Evolutionary conservation across 2,113 vertebrate genomes (phyloP).

Genomic region (Gymnobelideus leadbeateri): DNA sequence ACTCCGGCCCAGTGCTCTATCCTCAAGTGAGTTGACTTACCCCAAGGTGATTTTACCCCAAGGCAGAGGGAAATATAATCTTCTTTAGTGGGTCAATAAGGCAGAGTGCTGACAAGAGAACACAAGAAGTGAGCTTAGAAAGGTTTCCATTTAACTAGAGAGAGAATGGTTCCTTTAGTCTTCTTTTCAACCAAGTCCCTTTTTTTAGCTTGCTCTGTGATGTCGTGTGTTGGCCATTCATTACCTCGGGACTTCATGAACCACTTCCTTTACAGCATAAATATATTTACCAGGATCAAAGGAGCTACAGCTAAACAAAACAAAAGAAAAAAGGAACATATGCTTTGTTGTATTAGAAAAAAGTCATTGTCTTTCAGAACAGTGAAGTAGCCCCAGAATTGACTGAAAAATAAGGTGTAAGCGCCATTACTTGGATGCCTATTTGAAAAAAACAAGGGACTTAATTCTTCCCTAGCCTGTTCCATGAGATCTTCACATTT

Average conservation of each 20-base stretch:
- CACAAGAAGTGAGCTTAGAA: neutral
- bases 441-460: neutral
- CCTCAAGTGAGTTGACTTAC: neutral
- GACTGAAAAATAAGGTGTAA: neutral
- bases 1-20: neutral
- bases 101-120: neutral
- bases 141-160: neutral
- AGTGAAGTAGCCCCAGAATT: neutral
- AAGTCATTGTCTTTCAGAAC: neutral
- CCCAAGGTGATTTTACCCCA: neutral
- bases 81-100: neutral
- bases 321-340: too few species aligned
- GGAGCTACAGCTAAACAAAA: neutral
- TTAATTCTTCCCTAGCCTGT: neutral
- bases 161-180: neutral
- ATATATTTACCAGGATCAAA: slow-evolving; percentile 5
- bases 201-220: slow-evolving; percentile 15
- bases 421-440: neutral
- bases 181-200: neutral
- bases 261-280: slow-evolving; percentile 2
- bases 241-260: slow-evolving; percentile 11
- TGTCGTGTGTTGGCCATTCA: neutral
- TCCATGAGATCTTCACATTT: slow-evolving; percentile 28
- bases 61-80: neutral
- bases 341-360: neutral